These are phyloP conservation scores for Tangara arthus DNA, from an alignment of 2,797 vertebrate genomes.

Conservation along the genomic window DNA sequence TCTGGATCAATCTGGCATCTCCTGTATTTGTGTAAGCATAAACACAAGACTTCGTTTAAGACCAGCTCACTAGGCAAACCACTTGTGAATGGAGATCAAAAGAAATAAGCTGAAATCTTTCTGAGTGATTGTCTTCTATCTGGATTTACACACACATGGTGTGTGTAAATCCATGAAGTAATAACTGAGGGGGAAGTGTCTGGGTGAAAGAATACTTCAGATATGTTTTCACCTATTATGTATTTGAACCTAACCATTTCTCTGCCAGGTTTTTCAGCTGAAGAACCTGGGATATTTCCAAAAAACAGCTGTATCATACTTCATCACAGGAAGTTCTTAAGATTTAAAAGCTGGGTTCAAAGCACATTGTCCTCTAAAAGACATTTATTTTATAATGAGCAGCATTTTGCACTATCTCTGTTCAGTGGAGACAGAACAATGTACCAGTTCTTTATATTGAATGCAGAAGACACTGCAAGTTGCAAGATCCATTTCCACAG, in stretches of 20 bases:
- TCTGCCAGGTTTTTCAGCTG: not conserved
- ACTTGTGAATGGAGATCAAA: not conserved
- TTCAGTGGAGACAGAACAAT: not conserved
- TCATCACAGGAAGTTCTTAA: not conserved
- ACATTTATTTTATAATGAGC: not conserved
- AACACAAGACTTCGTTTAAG: accelerated
- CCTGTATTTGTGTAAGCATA: not conserved
- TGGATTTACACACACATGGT: not conserved
- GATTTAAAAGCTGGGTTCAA: not conserved
- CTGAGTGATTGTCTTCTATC: not conserved
- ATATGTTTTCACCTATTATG: not conserved
- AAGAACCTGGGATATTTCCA: not conserved
- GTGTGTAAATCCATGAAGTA: not conserved
- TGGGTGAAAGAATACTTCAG: not conserved
- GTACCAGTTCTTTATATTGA: not conserved
- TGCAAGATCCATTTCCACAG: not conserved
- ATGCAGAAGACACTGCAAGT: not conserved
- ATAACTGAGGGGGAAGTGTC: not conserved
- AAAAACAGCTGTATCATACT: not conserved
- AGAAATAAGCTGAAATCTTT: not conserved
- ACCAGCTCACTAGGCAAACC: not conserved
- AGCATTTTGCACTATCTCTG: not conserved
- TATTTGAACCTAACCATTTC: not conserved
- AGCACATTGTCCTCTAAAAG: not conserved
- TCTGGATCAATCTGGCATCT: not conserved